Evolutionary conservation across 92 coral and sea anemone genomes (phyloP).

Genomic region (Parazoanthus atlanticus): DNA sequence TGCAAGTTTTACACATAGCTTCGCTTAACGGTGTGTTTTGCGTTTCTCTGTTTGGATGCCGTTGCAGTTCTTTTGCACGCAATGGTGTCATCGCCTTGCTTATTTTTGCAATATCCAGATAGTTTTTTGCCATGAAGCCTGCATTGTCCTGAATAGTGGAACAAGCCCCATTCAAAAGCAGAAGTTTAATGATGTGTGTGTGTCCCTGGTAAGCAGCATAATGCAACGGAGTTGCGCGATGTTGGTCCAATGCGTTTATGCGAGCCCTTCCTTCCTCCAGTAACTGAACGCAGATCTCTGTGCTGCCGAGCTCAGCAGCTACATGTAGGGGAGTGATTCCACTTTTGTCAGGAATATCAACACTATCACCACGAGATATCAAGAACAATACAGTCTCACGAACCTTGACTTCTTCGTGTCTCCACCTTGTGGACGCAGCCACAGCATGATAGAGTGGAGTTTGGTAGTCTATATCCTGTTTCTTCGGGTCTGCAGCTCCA

Average conservation of each 20-base stretch:
- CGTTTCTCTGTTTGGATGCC: background rate
- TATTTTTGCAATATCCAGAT: background rate
- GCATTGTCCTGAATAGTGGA: background rate
- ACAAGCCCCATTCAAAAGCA: slow-evolving; percentile 22
- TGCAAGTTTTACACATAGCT: background rate
- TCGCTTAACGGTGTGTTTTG: no score
- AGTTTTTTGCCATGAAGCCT: background rate
- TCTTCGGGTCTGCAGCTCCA: slow-evolving; percentile 39
- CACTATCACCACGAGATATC: slow-evolving; percentile 40
- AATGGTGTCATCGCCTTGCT: background rate
- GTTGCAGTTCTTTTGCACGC: background rate
- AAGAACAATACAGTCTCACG: slow-evolving; percentile 6
- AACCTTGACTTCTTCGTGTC: background rate
- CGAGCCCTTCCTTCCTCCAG: slow-evolving; percentile 36
- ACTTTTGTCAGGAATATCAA: slow-evolving; percentile 48
- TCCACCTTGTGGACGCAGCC: slow-evolving; percentile 34
- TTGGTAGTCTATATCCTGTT: slow-evolving; percentile 45
- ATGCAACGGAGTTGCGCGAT: slow-evolving; percentile 54
- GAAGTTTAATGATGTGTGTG: background rate
- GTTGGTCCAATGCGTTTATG: slow-evolving; percentile 38
- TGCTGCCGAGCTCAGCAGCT: slow-evolving; percentile 53
- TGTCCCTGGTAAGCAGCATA: slow-evolving; percentile 35
- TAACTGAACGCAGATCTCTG: slow-evolving; percentile 43
- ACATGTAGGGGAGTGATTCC: slow-evolving; percentile 57
- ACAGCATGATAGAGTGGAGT: slow-evolving; percentile 51